A percentile compares a stretch with the other conserved stretches of the same genome.
These are phyloP conservation scores for Probosciger aterrimus DNA, from an alignment of 2,113 vertebrate species.

Conservation along the genomic window DNA sequence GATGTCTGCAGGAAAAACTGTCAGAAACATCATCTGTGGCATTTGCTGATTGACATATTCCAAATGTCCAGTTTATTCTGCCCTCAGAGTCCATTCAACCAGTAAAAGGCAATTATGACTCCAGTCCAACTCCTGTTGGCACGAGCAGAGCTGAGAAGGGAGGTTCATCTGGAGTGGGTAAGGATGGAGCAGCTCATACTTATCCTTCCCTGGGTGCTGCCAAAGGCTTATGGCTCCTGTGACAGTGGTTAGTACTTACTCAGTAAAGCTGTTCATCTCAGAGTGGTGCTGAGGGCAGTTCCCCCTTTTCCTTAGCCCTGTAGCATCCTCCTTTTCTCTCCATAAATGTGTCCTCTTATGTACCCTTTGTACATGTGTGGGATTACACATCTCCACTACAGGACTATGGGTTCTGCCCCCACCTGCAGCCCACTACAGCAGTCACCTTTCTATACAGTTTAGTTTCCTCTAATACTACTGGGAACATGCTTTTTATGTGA, in stretches of 20 bases:
- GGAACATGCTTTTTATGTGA: not conserved
- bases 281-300: fast-evolving
- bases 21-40: not conserved
- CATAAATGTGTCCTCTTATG: fast-evolving
- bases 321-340: not conserved
- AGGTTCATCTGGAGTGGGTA: not conserved
- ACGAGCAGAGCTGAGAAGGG: not conserved
- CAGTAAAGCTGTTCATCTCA: not conserved
- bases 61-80: not conserved
- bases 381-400: not conserved
- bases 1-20: not conserved
- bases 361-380: not conserved
- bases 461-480: not conserved
- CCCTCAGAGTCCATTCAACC: not conserved
- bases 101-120: not conserved
- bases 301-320: not conserved
- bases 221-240: not conserved
- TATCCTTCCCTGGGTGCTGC: not conserved
- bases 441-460: not conserved
- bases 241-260: too few species aligned
- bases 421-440: fast-evolving
- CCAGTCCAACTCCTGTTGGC: not conserved
- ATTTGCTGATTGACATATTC: not conserved
- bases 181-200: not conserved
- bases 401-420: not conserved